A percentile compares a stretch with the other conserved stretches of the same genome.
Evolutionary conservation across 2,113 vertebrate genomes (phyloP).

Genomic region (zebrafish (Danio rerio)): GRCz12tu NC_133179.1:13246001-13246500

Average conservation of each 20-base stretch:
- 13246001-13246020: no score
- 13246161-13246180: neutral
- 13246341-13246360: slow-evolving; percentile 32
- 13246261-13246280: neutral
- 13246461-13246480: slow-evolving; percentile 58
- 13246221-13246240: neutral
- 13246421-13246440: slow-evolving; percentile 52
- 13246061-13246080: no score
- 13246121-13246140: neutral
- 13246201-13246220: neutral
- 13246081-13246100: no score
- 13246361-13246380: slow-evolving; percentile 40
- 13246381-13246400: slow-evolving; percentile 46
- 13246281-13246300: slow-evolving; percentile 15
- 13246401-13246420: slow-evolving; percentile 50
- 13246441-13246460: slow-evolving; percentile 53
- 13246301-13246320: slow-evolving; percentile 25
- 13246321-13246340: slow-evolving; percentile 43
- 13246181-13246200: neutral
- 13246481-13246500: slow-evolving; percentile 63
- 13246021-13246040: no score
- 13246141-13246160: neutral
- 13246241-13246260: slow-evolving; percentile 25
- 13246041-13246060: no score
- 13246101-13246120: neutral